phyloP scores from a whole-genome alignment of 2,113 vertebrate genomes.

The Ranitomeya variabilis region DNA sequence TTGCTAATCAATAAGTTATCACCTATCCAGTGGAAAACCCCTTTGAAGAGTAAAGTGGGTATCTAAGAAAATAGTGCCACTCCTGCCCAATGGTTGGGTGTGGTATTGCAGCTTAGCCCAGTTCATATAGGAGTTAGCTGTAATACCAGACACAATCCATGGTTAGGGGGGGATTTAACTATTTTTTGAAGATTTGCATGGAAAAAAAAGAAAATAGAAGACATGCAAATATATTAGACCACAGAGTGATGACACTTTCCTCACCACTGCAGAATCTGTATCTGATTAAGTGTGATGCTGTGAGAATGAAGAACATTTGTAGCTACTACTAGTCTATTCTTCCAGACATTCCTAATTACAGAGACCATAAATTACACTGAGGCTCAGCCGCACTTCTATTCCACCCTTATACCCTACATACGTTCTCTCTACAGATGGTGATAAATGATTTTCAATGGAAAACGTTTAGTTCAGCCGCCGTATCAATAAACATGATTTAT shows the following conservation, averaged over 20 bases:
- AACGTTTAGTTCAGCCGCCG: conserved; percentile 25
- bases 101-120: too few relatives aligned
- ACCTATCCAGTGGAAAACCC: too few relatives aligned
- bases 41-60: too few relatives aligned
- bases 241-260: background rate
- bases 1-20: too few relatives aligned
- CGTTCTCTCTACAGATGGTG: background rate
- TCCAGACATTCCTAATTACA: background rate
- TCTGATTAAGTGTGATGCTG: background rate
- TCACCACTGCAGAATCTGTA: background rate
- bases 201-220: too few relatives aligned
- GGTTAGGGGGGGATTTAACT: too few relatives aligned
- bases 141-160: too few relatives aligned
- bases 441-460: conserved; percentile 34
- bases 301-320: background rate
- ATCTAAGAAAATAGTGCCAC: too few relatives aligned
- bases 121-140: too few relatives aligned
- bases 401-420: background rate
- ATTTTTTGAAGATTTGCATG: too few relatives aligned
- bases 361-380: background rate
- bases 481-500: conserved; percentile 48
- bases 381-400: background rate
- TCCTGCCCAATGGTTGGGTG: too few relatives aligned
- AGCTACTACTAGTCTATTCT: background rate
- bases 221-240: background rate